phyloP scores from a whole-genome alignment of 2,113 vertebrate genomes.

The Anarhynchus alexandrinus region DNA sequence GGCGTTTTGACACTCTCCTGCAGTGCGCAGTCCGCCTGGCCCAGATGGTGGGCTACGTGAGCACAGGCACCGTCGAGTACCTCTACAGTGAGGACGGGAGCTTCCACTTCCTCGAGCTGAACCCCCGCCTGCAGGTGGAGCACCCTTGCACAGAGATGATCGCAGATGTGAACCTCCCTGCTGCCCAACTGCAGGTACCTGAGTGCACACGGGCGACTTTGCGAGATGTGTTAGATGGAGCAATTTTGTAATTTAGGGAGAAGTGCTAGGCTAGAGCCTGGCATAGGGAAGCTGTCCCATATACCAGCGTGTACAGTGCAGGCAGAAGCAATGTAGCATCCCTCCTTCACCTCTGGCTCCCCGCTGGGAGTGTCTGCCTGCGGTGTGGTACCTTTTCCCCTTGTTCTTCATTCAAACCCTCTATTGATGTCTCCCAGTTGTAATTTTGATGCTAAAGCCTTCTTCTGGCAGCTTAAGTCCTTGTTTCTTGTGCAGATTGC shows the following conservation, averaged over 20 bases:
- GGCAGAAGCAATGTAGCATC: neutral
- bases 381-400: neutral
- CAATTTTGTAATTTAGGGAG: neutral
- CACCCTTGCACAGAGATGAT: slow-evolving; percentile 99
- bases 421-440: rapidly evolving
- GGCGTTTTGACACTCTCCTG: rapidly evolving
- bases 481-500: slow-evolving; percentile 79
- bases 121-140: slow-evolving; percentile 95
- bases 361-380: rapidly evolving
- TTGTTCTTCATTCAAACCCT: neutral
- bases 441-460: neutral
- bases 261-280: neutral
- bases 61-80: slow-evolving; percentile 93
- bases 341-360: neutral
- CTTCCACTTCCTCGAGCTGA: slow-evolving; percentile 96
- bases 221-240: rapidly evolving
- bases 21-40: slow-evolving; percentile 90
- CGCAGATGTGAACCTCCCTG: slow-evolving; percentile 91
- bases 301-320: rapidly evolving
- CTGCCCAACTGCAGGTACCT: slow-evolving; percentile 93
- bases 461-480: neutral
- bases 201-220: rapidly evolving
- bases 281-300: neutral
- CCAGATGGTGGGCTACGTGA: slow-evolving; percentile 94
- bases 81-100: slow-evolving; percentile 89